Base-by-base conservation (phyloP, 1,140 invertebrate genomes). In the Halictus rubicundus region DNA sequence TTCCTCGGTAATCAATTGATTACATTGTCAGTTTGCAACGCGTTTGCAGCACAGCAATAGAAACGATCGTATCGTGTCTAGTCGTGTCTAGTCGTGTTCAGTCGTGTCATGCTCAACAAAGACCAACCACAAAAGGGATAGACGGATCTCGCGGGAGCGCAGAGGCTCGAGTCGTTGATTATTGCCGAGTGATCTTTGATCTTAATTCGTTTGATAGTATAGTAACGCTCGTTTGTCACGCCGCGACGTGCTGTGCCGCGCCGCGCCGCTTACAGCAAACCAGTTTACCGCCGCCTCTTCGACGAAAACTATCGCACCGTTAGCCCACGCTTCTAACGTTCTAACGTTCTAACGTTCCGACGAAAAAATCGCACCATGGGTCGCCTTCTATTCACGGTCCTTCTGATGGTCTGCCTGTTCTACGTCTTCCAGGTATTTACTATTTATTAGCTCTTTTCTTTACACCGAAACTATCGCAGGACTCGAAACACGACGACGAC, bases 351-450 rank as follows among this genome's bases (percentile, higher is more conserved):
- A 32, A 32, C 32, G 32, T 32, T 5, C 32, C 32, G 32, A 32
- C 32, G 32, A 1, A 32, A 32, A 32, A 32, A 32, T 32, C 32
- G 32, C 32, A 49, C 19, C 42, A 90, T 90, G 89, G 42, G 80
- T 23, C 88, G 87, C 46, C 78, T 72, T 32, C 25, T 85, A 23
- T 23, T 89, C 16, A 10, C 85, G 23, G 60, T 54, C 37, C 9
- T 87, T 21, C 46, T 88, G 2, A 1, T 83, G 23, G 59, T 68
- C 25, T 65, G 77, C 42, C 27, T 84, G 10, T 46, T 85, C n/a
- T 87, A 70, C 37, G 0, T 74, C 5, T 32, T 64, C 6, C 83
- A 89, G 84, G 89, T 90, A 81, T 49, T 52, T 73, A 21, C 32
- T 2, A 59, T 59, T 52, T 52, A 0, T 7, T 57, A 57, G n/a